These are phyloP conservation scores for Elanoides forficatus DNA, from an alignment of 2,113 vertebrate species.

Conservation along the genomic window DNA sequence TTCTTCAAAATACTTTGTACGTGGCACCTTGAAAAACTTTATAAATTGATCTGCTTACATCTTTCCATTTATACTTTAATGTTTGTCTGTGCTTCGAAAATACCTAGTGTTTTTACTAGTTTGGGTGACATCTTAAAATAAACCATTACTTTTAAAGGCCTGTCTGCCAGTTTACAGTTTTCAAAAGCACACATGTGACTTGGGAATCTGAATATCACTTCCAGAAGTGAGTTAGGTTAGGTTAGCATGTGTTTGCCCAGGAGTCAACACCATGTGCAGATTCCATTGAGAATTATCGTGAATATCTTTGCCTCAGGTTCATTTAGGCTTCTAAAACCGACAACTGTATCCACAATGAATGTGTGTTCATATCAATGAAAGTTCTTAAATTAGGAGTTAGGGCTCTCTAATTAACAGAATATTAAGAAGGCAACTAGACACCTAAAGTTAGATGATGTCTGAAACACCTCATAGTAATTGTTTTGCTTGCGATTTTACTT, in stretches of 20 bases:
- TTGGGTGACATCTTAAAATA: not conserved
- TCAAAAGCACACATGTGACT: not conserved
- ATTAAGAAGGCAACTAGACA: not conserved
- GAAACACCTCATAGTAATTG: not conserved
- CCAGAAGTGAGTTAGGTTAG: not conserved
- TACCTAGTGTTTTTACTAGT: not conserved
- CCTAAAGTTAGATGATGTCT: not conserved
- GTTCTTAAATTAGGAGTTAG: not conserved
- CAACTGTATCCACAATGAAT: not conserved
- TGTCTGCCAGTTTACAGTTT: not conserved
- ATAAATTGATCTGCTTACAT: not conserved
- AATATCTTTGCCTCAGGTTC: not conserved
- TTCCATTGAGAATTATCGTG: not conserved
- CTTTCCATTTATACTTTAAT: not conserved
- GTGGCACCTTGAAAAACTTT: not conserved
- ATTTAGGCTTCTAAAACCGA: not conserved
- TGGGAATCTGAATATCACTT: not conserved
- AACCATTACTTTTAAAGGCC: not conserved
- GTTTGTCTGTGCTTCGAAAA: not conserved
- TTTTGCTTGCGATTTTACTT: not conserved
- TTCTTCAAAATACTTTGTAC: not conserved
- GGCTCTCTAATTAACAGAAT: not conserved
- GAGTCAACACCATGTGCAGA: not conserved
- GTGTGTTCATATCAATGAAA: not conserved
- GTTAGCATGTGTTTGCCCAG: not conserved